Percentiles rank a stretch among this genome's conserved stretches.
These are phyloP conservation scores for Dicyrtomina minuta DNA, from an alignment of 2,888 invertebrate genomes.

Conservation along the genomic window DNA sequence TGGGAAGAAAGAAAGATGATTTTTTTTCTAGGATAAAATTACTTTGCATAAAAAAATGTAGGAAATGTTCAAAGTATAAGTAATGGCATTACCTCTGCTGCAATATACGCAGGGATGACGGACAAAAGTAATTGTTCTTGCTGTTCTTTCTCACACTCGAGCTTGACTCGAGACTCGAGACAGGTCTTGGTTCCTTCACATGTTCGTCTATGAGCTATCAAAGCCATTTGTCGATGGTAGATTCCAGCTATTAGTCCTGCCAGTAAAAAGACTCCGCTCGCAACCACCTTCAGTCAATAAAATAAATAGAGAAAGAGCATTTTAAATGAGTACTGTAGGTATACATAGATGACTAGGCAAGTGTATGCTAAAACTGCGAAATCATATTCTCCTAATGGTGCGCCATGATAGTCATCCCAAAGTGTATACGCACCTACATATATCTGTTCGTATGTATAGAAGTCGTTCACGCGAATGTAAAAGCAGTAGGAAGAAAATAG, in stretches of 20 bases:
- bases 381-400: too few species aligned
- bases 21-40: too few species aligned
- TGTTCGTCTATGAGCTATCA: constrained; percentile 80
- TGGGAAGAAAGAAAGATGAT: neutral
- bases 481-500: too few species aligned
- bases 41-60: too few species aligned
- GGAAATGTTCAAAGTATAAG: too few species aligned
- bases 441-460: too few species aligned
- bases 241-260: constrained; percentile 80
- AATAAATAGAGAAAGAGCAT: constrained; percentile 6
- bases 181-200: constrained; percentile 87
- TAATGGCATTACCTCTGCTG: constrained; percentile 81
- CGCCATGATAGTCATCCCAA: too few species aligned
- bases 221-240: constrained; percentile 85
- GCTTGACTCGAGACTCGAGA: constrained; percentile 85
- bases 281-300: constrained; percentile 65
- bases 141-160: constrained; percentile 89
- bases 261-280: constrained; percentile 73
- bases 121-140: constrained; percentile 88
- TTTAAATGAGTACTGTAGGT: neutral
- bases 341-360: neutral
- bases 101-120: constrained; percentile 92
- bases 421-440: too few species aligned
- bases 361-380: neutral
- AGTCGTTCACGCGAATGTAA: too few species aligned